Evolutionary conservation across 2,113 vertebrate genomes (phyloP), one percentile per base, ranked within the genome.

Genomic region (Apaloderma vittatum): DNA sequence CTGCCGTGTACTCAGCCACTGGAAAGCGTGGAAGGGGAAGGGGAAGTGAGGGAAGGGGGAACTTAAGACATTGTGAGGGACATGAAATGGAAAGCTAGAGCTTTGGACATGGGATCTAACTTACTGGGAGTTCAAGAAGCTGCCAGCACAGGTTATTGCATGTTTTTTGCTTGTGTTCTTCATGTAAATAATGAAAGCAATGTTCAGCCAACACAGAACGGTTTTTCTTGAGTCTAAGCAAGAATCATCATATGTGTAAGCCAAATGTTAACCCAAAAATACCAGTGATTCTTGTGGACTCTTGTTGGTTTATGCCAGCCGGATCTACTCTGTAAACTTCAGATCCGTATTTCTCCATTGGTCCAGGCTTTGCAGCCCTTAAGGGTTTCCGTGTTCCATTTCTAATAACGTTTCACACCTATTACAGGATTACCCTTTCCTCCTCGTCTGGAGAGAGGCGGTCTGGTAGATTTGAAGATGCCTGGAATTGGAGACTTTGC

Each of bases 371-470:
- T 74, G 68, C 12, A 52, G 30, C 30, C 57, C n/a, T 68, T 57
- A 72, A 67, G 29, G 14, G n/a, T 68, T 84, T 87, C 37, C 63
- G 7, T 61, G 3, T 72, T 93, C 61, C 46, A n/a, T 85, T 93
- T 79, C 62, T 72, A 82, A 74, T 23, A 24, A 55, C 66, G 21
- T 76, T 91, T 73, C 82, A 61, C 49, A 45, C 68, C 45, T 66
- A 21, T 78, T 59, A n/a, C 26, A 83, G 75, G 49, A 72, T 91
- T 92, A 59, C 26, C 67, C 40, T 58, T 88, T 90, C 32, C 52
- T 19, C 15, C 27, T 86, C 8, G 1, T 36, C 49, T 81, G 68
- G 40, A 76, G 51, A 77, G 51, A 91, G 51, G 32, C 59, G 89
- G 8, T 34, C 72, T 58, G 16, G 12, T 61, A 82, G 62, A 36